Conservation (phyloP, 2,888 invertebrate species). For the Corbicula japonica region DNA sequence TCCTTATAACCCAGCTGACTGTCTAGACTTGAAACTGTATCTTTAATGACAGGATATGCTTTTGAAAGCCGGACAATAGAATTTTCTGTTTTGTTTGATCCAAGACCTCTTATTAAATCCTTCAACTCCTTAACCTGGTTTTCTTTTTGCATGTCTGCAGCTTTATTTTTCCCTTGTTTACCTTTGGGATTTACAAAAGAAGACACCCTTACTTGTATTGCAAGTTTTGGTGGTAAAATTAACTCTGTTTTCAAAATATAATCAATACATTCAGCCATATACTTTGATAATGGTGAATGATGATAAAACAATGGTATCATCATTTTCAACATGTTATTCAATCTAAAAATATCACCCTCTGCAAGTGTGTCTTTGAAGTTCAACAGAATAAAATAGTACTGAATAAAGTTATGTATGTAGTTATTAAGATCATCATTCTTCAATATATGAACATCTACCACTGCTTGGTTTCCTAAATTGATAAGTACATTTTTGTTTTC, state of each 20-base stretch:
- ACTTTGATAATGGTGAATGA: conserved; percentile 48
- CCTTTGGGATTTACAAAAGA: conserved; percentile 52
- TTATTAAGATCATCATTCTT: conserved; percentile 33
- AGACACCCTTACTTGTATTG: conserved; percentile 17
- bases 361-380: conserved; percentile 32
- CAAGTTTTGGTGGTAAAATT: conserved; percentile 19
- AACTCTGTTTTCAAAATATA: conserved; percentile 47
- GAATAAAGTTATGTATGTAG: conserved; percentile 25
- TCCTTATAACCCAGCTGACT: background rate
- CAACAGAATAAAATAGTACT: conserved; percentile 38
- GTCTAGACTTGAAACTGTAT: conserved; percentile 10
- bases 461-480: background rate
- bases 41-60: conserved; percentile 30
- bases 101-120: conserved; percentile 34
- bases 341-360: conserved; percentile 42
- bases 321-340: conserved; percentile 29
- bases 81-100: conserved; percentile 53
- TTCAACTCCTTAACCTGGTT: conserved; percentile 41
- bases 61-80: conserved; percentile 34
- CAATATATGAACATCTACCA: no score
- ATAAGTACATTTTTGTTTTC: background rate
- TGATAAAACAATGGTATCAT: conserved; percentile 49
- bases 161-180: conserved; percentile 38
- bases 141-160: conserved; percentile 53
- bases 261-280: conserved; percentile 53